A percentile compares a stretch with the other conserved stretches of the same genome.
These are phyloP conservation scores for Gymnoscopelus braueri DNA, from an alignment of 2,797 vertebrate species.

Conservation along the genomic window DNA sequence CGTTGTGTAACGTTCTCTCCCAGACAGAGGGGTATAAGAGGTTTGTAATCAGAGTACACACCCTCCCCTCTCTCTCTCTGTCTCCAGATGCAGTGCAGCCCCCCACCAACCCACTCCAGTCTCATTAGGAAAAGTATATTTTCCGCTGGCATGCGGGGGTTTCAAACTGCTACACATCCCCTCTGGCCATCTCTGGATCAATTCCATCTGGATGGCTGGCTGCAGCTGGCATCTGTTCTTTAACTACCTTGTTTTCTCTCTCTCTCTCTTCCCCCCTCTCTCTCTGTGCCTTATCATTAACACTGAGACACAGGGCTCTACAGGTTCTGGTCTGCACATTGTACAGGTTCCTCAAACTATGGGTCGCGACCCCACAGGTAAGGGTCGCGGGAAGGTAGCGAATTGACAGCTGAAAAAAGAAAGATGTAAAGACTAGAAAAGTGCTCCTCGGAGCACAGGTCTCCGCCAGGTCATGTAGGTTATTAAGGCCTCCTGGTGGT, in stretches of 20 bases:
- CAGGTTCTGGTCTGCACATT: constrained; percentile 19
- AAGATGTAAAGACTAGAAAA: too few species aligned
- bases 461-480: too few species aligned
- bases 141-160: constrained; percentile 48
- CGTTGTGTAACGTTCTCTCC: constrained; percentile 27
- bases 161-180: constrained; percentile 52
- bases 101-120: constrained; percentile 32
- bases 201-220: constrained; percentile 66
- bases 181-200: constrained; percentile 71
- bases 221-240: constrained; percentile 75
- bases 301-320: constrained; percentile 20
- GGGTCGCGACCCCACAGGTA: too few species aligned
- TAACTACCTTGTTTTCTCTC: constrained; percentile 70
- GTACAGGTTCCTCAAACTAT: not conserved
- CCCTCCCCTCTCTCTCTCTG: constrained; percentile 11
- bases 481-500: too few species aligned
- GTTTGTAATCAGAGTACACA: constrained; percentile 51
- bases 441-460: too few species aligned
- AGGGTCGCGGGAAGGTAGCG: too few species aligned
- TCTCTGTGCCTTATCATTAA: constrained; percentile 74
- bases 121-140: constrained; percentile 57
- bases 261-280: constrained; percentile 33
- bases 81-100: constrained; percentile 31
- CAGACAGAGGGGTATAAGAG: constrained; percentile 50
- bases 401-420: too few species aligned